These are phyloP conservation scores for Conus betulinus DNA, from an alignment of 1,140 invertebrate species.

Conservation along the genomic window DNA sequence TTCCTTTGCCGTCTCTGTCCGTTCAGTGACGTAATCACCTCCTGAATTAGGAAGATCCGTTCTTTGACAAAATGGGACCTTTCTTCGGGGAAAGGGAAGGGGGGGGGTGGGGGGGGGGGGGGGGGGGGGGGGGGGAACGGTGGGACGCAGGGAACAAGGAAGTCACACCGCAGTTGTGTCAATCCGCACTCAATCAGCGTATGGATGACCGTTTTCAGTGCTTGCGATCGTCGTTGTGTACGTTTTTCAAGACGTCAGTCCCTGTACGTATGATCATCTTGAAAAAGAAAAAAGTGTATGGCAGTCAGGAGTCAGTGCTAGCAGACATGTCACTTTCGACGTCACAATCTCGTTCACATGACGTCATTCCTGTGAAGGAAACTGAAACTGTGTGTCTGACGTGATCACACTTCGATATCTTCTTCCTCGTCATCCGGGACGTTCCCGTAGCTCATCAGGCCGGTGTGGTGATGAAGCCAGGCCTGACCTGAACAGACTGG, in stretches of 20 bases:
- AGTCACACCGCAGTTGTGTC: too few species aligned
- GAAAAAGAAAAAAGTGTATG: not conserved
- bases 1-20: too few species aligned
- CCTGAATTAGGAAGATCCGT: too few species aligned
- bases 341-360: not conserved
- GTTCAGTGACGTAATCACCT: too few species aligned
- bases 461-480: not conserved
- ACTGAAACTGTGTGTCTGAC: not conserved
- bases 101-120: too few species aligned
- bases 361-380: not conserved
- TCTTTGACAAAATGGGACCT: too few species aligned
- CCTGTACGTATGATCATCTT: not conserved
- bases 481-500: not conserved
- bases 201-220: not conserved
- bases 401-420: constrained; percentile 7
- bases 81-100: too few species aligned
- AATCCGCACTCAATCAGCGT: not conserved
- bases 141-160: too few species aligned
- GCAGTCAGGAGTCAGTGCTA: not conserved
- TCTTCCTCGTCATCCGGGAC: not conserved
- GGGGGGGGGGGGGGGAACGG: too few species aligned
- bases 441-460: not conserved
- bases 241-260: not conserved
- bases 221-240: not conserved
- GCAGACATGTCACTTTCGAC: not conserved